Percentiles rank a stretch among this genome's conserved stretches.
These are phyloP conservation scores for Nephrotoma flavescens DNA, from an alignment of 2,888 invertebrate species.

Conservation along the genomic window DNA sequence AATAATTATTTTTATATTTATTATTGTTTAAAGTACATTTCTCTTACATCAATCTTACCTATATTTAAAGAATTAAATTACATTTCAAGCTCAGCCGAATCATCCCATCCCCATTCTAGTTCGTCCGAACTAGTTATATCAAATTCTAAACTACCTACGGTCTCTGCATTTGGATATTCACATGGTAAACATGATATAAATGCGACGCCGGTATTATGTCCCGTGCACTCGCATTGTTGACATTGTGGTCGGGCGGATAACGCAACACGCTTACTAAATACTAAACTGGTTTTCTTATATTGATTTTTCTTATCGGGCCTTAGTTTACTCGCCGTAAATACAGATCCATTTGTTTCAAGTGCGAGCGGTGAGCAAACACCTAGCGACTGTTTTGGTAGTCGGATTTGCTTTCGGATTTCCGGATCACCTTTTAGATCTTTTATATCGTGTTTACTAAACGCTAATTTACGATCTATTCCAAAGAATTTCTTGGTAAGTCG, in stretches of 20 bases:
- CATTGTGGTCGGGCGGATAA: constrained; percentile 45
- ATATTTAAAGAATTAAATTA: neutral
- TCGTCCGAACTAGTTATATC: neutral
- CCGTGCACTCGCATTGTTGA: constrained; percentile 54
- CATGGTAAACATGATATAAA: constrained; percentile 52
- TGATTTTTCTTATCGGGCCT: constrained; percentile 39
- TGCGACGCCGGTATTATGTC: constrained; percentile 47
- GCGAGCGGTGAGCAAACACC: constrained; percentile 71
- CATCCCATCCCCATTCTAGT: neutral
- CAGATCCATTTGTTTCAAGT: constrained; percentile 64
- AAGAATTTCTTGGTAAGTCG: constrained; percentile 58
- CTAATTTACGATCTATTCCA: constrained; percentile 59
- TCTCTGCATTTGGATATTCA: constrained; percentile 9
- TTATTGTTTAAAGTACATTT: neutral
- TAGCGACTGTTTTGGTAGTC: constrained; percentile 56
- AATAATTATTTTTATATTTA: neutral
- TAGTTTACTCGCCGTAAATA: constrained; percentile 46
- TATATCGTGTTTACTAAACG: constrained; percentile 68
- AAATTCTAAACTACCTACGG: neutral
- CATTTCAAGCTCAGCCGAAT: neutral
- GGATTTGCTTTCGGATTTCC: constrained; percentile 55
- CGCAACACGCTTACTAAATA: constrained; percentile 51
- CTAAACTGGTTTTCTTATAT: constrained; percentile 46
- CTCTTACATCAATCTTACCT: neutral
- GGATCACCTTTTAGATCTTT: constrained; percentile 52